Evolutionary conservation across 2,113 vertebrate species (phyloP).

Genomic region (Pomatorhinus ruficollis): DNA sequence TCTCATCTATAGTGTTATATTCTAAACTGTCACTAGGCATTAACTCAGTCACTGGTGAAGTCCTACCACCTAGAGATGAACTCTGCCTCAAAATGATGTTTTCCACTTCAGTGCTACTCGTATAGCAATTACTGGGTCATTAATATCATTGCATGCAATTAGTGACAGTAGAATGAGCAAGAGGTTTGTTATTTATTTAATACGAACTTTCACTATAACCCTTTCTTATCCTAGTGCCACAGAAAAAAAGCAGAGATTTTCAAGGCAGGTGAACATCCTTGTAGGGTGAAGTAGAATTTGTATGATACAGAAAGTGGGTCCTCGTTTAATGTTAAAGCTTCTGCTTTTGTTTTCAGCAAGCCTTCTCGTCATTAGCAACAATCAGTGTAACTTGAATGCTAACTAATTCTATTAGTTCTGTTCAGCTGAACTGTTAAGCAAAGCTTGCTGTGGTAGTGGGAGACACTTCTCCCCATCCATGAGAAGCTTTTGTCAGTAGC

Average conservation of each 20-base stretch:
- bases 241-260: background rate
- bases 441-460: background rate
- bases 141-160: slow-evolving; percentile 86
- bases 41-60: slow-evolving; percentile 74
- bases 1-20: slow-evolving; percentile 70
- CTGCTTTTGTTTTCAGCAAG: background rate
- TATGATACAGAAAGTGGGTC: background rate
- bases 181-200: slow-evolving; percentile 53
- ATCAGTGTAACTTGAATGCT: slow-evolving; percentile 29
- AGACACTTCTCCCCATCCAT: background rate
- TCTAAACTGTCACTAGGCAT: slow-evolving; percentile 80
- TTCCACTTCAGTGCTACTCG: slow-evolving; percentile 77
- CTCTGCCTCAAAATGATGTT: slow-evolving; percentile 72
- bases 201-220: slow-evolving; percentile 59
- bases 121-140: slow-evolving; percentile 78
- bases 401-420: slow-evolving; percentile 51
- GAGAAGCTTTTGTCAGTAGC: background rate
- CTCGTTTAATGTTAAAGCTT: background rate
- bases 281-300: background rate
- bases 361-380: background rate
- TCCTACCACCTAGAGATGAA: slow-evolving; percentile 78
- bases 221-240: slow-evolving; percentile 31
- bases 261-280: background rate
- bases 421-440: slow-evolving; percentile 53
- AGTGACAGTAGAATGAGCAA: slow-evolving; percentile 69